phyloP scores from a whole-genome alignment of 2,888 invertebrate genomes.

The Leptinotarsa peninsularis region DNA sequence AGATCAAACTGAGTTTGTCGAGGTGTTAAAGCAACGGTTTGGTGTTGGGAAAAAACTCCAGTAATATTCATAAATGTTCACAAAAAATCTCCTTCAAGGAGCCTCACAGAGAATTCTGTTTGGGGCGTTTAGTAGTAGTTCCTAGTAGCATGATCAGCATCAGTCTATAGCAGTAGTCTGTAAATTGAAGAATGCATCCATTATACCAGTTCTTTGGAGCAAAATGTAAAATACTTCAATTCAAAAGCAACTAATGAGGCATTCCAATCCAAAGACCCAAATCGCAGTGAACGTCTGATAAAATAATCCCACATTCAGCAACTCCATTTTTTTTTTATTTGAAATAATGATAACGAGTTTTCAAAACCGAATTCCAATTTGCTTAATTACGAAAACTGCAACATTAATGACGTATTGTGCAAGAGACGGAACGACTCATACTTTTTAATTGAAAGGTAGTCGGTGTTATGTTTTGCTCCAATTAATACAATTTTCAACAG shows the following conservation, averaged over 20 bases:
- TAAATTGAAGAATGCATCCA: too few relatives aligned
- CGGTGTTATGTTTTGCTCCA: conserved; percentile 29
- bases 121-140: too few relatives aligned
- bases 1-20: too few relatives aligned
- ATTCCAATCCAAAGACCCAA: neutral
- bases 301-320: neutral
- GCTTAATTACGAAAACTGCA: conserved; percentile 21
- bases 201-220: too few relatives aligned
- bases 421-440: conserved; percentile 23
- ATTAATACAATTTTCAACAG: conserved; percentile 31
- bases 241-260: neutral
- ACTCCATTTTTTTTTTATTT: neutral
- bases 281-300: neutral
- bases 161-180: too few relatives aligned
- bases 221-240: neutral
- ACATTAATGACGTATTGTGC: neutral
- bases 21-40: too few relatives aligned
- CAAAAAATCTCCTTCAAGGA: too few relatives aligned
- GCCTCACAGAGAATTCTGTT: too few relatives aligned
- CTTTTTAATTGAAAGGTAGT: conserved; percentile 31
- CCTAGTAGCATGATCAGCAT: too few relatives aligned
- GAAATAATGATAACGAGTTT: neutral
- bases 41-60: too few relatives aligned
- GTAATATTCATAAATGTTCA: too few relatives aligned
- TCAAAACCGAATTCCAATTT: conserved; percentile 1